phyloP scores from a whole-genome alignment of 2,888 invertebrate genomes.

The Hyalella azteca region DNA sequence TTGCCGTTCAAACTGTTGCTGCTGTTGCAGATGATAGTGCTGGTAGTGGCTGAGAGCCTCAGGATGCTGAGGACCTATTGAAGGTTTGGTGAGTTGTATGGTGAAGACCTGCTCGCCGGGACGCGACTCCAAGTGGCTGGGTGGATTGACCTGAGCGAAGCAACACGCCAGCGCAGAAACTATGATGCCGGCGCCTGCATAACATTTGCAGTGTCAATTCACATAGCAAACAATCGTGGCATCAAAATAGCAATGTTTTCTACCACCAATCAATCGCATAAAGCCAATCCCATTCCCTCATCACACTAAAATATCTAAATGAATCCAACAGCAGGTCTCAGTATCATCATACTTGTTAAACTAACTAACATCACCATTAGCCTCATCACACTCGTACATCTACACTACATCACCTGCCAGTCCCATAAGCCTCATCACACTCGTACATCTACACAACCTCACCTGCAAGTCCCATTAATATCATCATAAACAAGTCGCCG shows the following conservation, averaged over 20 bases:
- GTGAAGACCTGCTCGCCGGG: slow-evolving; percentile 18
- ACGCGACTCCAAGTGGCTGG: neutral
- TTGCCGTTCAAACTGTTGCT: slow-evolving; percentile 14
- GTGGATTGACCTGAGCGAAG: slow-evolving; percentile 39
- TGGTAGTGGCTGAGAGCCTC: slow-evolving; percentile 7
- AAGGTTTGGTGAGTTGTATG: slow-evolving; percentile 28
- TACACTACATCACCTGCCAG: no score
- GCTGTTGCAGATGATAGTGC: slow-evolving; percentile 20
- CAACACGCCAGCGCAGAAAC: slow-evolving; percentile 9
- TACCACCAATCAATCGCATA: no score
- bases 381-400: no score
- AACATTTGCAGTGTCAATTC: neutral
- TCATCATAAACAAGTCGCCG: slow-evolving; percentile 40
- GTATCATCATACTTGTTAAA: no score
- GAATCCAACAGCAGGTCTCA: no score
- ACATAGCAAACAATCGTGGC: no score
- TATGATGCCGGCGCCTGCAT: slow-evolving; percentile 25
- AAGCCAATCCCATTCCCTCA: no score
- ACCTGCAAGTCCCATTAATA: slow-evolving; percentile 38
- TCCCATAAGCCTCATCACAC: no score
- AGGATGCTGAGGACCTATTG: slow-evolving; percentile 18
- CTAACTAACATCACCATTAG: no score
- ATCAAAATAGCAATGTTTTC: no score
- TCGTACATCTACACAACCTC: neutral
- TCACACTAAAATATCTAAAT: no score